Evolutionary conservation across 2,113 vertebrate genomes (phyloP).

Genomic region (Phyllostomus discolor): DNA sequence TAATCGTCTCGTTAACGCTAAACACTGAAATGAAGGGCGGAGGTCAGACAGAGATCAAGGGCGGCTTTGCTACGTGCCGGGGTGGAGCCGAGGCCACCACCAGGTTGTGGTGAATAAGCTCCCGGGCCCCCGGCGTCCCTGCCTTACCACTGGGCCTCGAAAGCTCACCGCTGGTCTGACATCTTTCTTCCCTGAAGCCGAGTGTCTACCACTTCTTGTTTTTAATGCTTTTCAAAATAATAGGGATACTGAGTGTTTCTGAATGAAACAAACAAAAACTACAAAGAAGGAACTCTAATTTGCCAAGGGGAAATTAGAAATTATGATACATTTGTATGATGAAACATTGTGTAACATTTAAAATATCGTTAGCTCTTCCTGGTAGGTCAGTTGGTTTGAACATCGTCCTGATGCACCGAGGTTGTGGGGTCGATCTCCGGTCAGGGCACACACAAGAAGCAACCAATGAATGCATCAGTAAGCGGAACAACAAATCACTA

Average conservation of each 20-base stretch:
- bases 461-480: too few relatives aligned
- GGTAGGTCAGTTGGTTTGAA: too few relatives aligned
- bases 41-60: neutral
- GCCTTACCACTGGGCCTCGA: neutral
- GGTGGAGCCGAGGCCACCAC: neutral
- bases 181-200: neutral
- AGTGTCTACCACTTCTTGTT: neutral
- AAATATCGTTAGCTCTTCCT: neutral
- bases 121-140: neutral
- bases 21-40: neutral
- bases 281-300: neutral
- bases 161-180: neutral
- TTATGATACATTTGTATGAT: neutral
- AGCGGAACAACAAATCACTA: too few relatives aligned
- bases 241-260: neutral
- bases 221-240: neutral
- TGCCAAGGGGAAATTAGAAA: neutral
- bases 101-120: neutral
- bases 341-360: neutral
- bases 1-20: neutral
- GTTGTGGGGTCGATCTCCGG: neutral
- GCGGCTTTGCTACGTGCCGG: neutral
- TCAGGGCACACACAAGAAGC: too few relatives aligned
- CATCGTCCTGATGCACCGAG: too few relatives aligned
- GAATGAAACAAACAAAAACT: neutral